phyloP scores from a whole-genome alignment of 2,797 vertebrate genomes.

The Melanotaenia pygmaea region DNA sequence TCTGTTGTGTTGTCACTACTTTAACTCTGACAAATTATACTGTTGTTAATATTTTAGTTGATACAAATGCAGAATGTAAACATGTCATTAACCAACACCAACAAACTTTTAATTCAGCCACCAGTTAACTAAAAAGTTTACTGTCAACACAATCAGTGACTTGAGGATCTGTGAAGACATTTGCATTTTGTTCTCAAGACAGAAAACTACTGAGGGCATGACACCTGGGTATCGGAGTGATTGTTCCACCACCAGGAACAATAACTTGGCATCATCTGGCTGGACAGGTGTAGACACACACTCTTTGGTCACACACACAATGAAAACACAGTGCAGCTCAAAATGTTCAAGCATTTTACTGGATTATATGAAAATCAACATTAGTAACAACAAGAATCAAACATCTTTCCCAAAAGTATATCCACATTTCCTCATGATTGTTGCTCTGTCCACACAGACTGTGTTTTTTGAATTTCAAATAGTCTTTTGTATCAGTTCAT shows the following conservation, averaged over 20 bases:
- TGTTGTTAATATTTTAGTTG: not conserved
- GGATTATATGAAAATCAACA: not conserved
- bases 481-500: not conserved
- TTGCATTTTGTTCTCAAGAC: constrained; percentile 34
- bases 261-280: constrained; percentile 70
- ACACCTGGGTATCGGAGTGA: constrained; percentile 53
- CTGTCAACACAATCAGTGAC: not conserved
- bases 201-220: constrained; percentile 49
- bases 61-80: not conserved
- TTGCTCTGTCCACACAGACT: not conserved
- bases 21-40: not conserved
- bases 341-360: constrained; percentile 8
- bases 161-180: constrained; percentile 6
- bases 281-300: constrained; percentile 72
- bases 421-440: not conserved
- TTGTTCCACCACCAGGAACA: constrained; percentile 42
- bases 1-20: not conserved
- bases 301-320: constrained; percentile 23
- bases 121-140: not conserved
- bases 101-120: not conserved
- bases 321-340: constrained; percentile 28
- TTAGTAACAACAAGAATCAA: not conserved
- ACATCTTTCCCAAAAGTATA: not conserved
- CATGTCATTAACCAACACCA: not conserved
- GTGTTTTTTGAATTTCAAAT: not conserved